These are phyloP conservation scores for Trachurus trachurus DNA, from an alignment of 2,797 vertebrate species.

Conservation along the genomic window DNA sequence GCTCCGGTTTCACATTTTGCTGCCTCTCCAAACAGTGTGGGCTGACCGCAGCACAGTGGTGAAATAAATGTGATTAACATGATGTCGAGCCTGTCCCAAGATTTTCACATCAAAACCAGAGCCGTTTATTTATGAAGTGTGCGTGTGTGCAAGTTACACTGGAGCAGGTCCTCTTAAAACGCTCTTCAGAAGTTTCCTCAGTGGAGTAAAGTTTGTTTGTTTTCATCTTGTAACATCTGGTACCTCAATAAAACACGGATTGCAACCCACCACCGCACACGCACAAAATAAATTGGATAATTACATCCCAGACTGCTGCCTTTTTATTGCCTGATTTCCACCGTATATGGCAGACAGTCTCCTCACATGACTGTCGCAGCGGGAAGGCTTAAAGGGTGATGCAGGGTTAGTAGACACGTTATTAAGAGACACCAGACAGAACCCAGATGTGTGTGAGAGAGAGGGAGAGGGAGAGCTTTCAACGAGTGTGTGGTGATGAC, in stretches of 20 bases:
- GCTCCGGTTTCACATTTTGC: constrained; percentile 16
- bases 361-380: constrained; percentile 34
- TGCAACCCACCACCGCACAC: constrained; percentile 35
- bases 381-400: constrained; percentile 39
- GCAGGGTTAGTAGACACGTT: constrained; percentile 33
- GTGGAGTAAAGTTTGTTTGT: constrained; percentile 47
- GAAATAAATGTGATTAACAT: constrained; percentile 30
- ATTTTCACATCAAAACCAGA: constrained; percentile 36
- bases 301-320: constrained; percentile 53
- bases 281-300: constrained; percentile 65
- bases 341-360: constrained; percentile 43
- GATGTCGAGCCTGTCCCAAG: constrained; percentile 12
- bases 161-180: constrained; percentile 3
- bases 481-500: constrained; percentile 38
- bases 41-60: constrained; percentile 7
- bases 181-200: constrained; percentile 23
- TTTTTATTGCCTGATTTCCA: constrained; percentile 49
- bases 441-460: constrained; percentile 31
- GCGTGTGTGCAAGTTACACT: constrained; percentile 10
- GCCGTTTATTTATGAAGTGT: constrained; percentile 12
- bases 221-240: constrained; percentile 65
- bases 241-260: constrained; percentile 52
- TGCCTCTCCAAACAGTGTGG: constrained; percentile 24
- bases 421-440: constrained; percentile 49
- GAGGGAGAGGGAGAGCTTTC: neutral